Conservation (phyloP, 2,797 vertebrate genomes). For the Prionace glauca region DNA sequence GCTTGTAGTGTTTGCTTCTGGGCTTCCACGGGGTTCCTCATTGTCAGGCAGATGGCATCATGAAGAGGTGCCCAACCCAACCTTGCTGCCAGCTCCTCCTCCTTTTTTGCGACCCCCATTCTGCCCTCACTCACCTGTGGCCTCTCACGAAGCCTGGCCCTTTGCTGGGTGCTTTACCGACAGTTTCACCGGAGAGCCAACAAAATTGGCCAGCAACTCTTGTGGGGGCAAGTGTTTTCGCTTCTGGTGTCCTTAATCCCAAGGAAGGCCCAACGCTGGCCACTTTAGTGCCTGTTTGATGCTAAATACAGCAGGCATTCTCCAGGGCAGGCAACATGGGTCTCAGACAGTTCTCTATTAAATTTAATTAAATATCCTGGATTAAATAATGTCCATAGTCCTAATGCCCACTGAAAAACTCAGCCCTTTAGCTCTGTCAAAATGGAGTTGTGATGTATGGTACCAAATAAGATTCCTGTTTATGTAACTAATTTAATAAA, state of each 20-base stretch:
- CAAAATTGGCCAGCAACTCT: not conserved
- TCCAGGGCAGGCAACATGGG: not conserved
- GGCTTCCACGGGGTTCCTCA: too few relatives aligned
- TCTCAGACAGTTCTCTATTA: not conserved
- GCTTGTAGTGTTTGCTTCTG: too few relatives aligned
- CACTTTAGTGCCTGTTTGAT: not conserved
- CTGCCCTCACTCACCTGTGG: not conserved
- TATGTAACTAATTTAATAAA: not conserved
- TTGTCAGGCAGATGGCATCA: not conserved
- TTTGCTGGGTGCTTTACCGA: not conserved
- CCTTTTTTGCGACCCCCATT: not conserved
- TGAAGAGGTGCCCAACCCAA: not conserved
- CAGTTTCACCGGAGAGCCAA: not conserved
- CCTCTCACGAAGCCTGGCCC: not conserved
- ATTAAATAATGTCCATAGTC: not conserved
- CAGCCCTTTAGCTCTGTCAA: not conserved
- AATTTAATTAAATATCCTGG: too few relatives aligned
- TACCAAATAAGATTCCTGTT: not conserved
- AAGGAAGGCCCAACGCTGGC: not conserved
- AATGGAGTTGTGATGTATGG: not conserved
- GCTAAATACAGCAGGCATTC: too few relatives aligned
- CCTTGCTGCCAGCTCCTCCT: not conserved
- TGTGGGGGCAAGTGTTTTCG: too few relatives aligned
- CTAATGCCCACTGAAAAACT: not conserved
- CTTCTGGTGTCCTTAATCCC: not conserved